These are phyloP conservation scores for Malurus melanocephalus DNA, from an alignment of 2,113 vertebrate genomes.

Conservation along the genomic window DNA sequence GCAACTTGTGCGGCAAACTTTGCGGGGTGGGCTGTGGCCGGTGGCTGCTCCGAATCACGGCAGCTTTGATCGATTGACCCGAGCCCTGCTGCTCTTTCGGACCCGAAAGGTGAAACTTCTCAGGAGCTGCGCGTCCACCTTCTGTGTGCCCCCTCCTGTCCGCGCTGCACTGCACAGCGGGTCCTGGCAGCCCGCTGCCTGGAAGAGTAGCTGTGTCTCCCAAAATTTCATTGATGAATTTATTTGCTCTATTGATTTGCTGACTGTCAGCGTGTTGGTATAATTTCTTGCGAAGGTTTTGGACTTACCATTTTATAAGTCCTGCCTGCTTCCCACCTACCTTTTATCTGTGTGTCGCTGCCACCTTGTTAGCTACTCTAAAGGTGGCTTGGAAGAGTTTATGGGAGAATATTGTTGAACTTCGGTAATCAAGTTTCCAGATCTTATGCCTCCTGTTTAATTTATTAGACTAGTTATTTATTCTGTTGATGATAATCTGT, in stretches of 20 bases:
- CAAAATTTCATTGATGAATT: slow-evolving; percentile 20
- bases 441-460: slow-evolving; percentile 87
- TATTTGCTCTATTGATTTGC: slow-evolving; percentile 33
- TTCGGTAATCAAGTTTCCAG: slow-evolving; percentile 85
- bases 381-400: slow-evolving; percentile 68
- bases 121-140: slow-evolving; percentile 4
- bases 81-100: neutral
- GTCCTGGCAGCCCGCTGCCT: neutral
- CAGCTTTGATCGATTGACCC: neutral
- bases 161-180: neutral
- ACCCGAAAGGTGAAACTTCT: slow-evolving; percentile 37
- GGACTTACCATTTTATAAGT: neutral
- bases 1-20: slow-evolving; percentile 28
- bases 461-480: slow-evolving; percentile 90
- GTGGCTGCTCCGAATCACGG: neutral
- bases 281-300: slow-evolving; percentile 9
- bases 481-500: slow-evolving; percentile 91
- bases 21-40: neutral
- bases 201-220: neutral
- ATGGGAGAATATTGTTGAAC: slow-evolving; percentile 79
- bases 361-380: slow-evolving; percentile 46
- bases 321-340: neutral
- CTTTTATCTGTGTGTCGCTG: neutral
- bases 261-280: neutral
- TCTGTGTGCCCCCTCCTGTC: slow-evolving; percentile 30